Evolutionary conservation across 2,113 vertebrate species (phyloP).

Genomic region (Pseudorasbora parva): DNA sequence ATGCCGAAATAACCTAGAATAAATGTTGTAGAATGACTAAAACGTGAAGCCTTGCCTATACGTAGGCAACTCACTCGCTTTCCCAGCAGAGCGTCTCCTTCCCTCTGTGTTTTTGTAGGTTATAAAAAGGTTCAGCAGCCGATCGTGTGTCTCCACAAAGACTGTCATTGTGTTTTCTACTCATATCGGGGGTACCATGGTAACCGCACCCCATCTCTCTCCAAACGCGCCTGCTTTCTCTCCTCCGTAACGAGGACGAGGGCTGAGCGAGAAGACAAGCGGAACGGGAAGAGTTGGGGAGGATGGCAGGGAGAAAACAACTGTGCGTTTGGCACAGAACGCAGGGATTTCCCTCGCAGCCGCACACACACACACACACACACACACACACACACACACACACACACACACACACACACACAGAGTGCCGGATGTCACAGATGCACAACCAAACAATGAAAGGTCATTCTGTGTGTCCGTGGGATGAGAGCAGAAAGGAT

Average conservation of each 20-base stretch:
- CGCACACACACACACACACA: too few relatives aligned
- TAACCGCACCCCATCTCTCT: conserved; percentile 16
- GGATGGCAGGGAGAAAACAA: neutral
- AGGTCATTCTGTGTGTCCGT: conserved; percentile 21
- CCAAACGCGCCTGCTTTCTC: neutral
- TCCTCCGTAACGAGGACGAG: neutral
- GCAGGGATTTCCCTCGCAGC: conserved; percentile 13
- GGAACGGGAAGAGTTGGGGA: neutral
- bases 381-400: too few relatives aligned
- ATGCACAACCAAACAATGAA: neutral
- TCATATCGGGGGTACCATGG: conserved; percentile 7
- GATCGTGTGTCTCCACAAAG: conserved; percentile 23
- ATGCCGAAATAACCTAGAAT: neutral
- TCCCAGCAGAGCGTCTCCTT: neutral
- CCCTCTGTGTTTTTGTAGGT: neutral
- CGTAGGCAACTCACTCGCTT: neutral
- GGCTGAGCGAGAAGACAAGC: conserved; percentile 2
- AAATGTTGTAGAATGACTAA: neutral
- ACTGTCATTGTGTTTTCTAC: conserved; percentile 18
- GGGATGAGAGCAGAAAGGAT: conserved; percentile 10
- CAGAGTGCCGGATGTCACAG: too few relatives aligned
- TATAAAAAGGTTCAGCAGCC: neutral
- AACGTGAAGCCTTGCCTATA: neutral
- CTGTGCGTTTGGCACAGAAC: neutral
- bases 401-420: too few relatives aligned